Conservation (phyloP, 37 sponge, comb jelly and placozoan species). For the Chondrosia reniformis region DNA sequence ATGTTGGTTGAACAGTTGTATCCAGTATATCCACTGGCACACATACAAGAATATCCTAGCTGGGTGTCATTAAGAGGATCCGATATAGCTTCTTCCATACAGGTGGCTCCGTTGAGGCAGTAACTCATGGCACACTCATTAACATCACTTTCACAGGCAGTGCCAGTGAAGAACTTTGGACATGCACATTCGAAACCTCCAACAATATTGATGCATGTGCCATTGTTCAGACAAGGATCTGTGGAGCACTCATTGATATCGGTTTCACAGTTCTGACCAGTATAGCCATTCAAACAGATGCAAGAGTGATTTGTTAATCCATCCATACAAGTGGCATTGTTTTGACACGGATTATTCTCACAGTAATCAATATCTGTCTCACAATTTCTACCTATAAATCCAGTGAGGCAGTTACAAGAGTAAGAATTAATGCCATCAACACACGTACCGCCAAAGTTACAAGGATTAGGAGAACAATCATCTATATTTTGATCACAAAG, state of each 20-base stretch:
- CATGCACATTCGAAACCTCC: slow-evolving; percentile 29
- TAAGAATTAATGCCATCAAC: background rate
- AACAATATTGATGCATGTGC: slow-evolving; percentile 1
- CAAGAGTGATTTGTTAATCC: background rate
- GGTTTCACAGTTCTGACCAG: slow-evolving; percentile 8
- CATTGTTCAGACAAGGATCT: slow-evolving; percentile 1
- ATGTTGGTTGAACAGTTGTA: slow-evolving; percentile 23
- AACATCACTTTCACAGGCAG: background rate
- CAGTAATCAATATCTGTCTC: slow-evolving; percentile 32
- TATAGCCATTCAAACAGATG: background rate
- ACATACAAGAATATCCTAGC: slow-evolving; percentile 13
- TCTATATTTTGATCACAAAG: slow-evolving; percentile 25
- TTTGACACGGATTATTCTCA: slow-evolving; percentile 11
- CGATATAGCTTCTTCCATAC: background rate
- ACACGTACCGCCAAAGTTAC: slow-evolving; percentile 28
- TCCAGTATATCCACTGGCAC: slow-evolving; percentile 12
- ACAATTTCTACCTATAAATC: slow-evolving; percentile 26
- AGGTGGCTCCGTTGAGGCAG: slow-evolving; percentile 24
- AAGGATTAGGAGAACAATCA: slow-evolving; percentile 30
- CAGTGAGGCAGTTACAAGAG: slow-evolving; percentile 20
- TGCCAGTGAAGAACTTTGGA: slow-evolving; percentile 15
- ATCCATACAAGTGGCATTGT: slow-evolving; percentile 17
- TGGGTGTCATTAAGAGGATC: background rate
- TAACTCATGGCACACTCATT: slow-evolving; percentile 1
- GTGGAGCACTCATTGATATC: slow-evolving; percentile 30